phyloP scores from a whole-genome alignment of 2,888 invertebrate genomes.

The Oscheius sp. region DNA sequence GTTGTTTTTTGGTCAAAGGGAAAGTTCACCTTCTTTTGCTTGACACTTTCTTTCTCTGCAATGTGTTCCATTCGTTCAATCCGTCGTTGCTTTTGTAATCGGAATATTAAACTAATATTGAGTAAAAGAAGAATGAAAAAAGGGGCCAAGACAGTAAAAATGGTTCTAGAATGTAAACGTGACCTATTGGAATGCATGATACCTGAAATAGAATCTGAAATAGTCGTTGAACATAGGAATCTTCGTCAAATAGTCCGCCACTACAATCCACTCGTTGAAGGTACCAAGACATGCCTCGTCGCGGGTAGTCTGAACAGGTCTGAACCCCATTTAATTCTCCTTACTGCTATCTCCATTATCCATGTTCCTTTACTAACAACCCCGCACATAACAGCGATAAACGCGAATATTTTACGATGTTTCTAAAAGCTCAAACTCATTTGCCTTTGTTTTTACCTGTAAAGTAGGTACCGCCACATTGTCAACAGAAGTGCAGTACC shows the following conservation, averaged over 20 bases:
- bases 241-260: slow-evolving; percentile 29
- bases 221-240: slow-evolving; percentile 38
- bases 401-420: slow-evolving; percentile 53
- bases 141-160: slow-evolving; percentile 54
- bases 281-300: slow-evolving; percentile 40
- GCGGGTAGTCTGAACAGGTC: slow-evolving; percentile 35
- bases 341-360: slow-evolving; percentile 57
- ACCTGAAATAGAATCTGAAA: slow-evolving; percentile 52
- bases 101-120: slow-evolving; percentile 40
- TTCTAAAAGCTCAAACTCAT: slow-evolving; percentile 29
- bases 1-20: not conserved
- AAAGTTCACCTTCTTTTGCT: slow-evolving; percentile 46
- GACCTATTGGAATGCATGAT: no score
- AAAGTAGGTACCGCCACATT: slow-evolving; percentile 31
- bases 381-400: slow-evolving; percentile 59
- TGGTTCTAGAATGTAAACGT: slow-evolving; percentile 35
- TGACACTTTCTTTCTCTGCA: slow-evolving; percentile 50
- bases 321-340: no score
- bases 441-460: slow-evolving; percentile 18
- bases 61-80: slow-evolving; percentile 11
- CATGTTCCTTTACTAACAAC: slow-evolving; percentile 62
- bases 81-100: slow-evolving; percentile 10
- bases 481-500: slow-evolving; percentile 50
- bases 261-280: slow-evolving; percentile 43
- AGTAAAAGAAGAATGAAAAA: slow-evolving; percentile 54